phyloP scores from a whole-genome alignment of 2,888 invertebrate species.

The Ditylenchus weischeri region DNA sequence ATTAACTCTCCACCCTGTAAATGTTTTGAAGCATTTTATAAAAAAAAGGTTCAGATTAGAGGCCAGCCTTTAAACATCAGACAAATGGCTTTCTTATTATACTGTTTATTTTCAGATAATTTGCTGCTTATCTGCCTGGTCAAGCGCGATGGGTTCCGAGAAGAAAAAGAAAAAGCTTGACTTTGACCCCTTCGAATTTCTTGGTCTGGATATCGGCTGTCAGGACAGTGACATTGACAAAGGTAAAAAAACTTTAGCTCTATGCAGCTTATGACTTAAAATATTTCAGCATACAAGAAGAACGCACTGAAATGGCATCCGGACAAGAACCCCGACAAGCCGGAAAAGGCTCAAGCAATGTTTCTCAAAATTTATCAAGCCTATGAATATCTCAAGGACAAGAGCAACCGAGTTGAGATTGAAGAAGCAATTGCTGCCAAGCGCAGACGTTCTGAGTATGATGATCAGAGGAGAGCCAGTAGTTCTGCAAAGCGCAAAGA shows the following conservation, averaged over 20 bases:
- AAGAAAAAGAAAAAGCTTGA: slow-evolving; percentile 16
- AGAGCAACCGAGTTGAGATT: slow-evolving; percentile 19
- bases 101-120: too few species aligned
- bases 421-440: slow-evolving; percentile 30
- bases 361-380: slow-evolving; percentile 33
- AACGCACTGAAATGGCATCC: slow-evolving; percentile 37
- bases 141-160: not conserved
- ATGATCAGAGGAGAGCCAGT: slow-evolving; percentile 28
- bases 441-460: slow-evolving; percentile 25
- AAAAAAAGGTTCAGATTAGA: too few species aligned
- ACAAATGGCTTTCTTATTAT: too few species aligned
- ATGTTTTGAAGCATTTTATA: too few species aligned
- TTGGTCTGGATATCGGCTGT: slow-evolving; percentile 26
- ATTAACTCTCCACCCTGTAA: too few species aligned
- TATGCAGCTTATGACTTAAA: not conserved
- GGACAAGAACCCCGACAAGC: slow-evolving; percentile 32
- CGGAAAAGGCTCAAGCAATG: slow-evolving; percentile 31
- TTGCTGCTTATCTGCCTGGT: too few species aligned
- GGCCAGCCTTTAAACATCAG: too few species aligned
- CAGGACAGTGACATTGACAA: slow-evolving; percentile 30
- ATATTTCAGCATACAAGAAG: slow-evolving; percentile 29
- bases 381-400: slow-evolving; percentile 35
- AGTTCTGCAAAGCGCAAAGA: slow-evolving; percentile 19
- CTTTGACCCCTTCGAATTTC: slow-evolving; percentile 31
- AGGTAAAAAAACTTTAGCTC: not conserved